A percentile compares a stretch with the other conserved stretches of the same genome.
phyloP scores from a whole-genome alignment of 2,888 invertebrate species.

The Campoletis raptor region DNA sequence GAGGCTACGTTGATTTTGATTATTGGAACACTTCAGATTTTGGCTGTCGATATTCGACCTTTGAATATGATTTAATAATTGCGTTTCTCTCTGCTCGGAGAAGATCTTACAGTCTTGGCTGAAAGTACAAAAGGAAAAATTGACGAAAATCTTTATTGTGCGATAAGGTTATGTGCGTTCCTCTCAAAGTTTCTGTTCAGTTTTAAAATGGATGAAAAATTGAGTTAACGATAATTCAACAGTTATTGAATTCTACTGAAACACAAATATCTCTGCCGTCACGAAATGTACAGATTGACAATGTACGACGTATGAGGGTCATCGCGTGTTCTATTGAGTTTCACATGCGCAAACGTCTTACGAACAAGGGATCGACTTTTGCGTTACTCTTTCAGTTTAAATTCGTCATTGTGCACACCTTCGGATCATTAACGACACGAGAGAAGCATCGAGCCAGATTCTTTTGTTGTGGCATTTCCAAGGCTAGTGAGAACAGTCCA shows the following conservation, averaged over 20 bases:
- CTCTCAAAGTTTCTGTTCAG: background rate
- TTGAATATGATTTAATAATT: conserved; percentile 48
- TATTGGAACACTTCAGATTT: conserved; percentile 68
- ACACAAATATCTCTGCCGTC: background rate
- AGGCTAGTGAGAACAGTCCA: conserved; percentile 1
- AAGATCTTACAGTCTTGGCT: conserved; percentile 41
- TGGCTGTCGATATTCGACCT: conserved; percentile 60
- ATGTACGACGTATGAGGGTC: conserved; percentile 42
- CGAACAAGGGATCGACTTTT: conserved; percentile 56
- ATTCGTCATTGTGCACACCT: conserved; percentile 37
- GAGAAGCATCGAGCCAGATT: conserved; percentile 36
- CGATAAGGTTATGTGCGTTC: conserved; percentile 34
- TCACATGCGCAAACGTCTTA: conserved; percentile 38
- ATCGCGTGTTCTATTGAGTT: conserved; percentile 59
- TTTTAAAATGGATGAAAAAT: background rate
- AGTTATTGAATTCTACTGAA: background rate
- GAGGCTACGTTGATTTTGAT: conserved; percentile 68
- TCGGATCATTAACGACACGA: conserved; percentile 43
- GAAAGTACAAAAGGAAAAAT: conserved; percentile 31
- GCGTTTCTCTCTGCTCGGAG: conserved; percentile 2
- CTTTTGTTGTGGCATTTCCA: conserved; percentile 48
- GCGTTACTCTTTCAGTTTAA: conserved; percentile 42
- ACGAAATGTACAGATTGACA: conserved; percentile 39
- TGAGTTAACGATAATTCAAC: background rate
- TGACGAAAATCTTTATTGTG: background rate